These are phyloP conservation scores for Lerista edwardsae DNA, from an alignment of 2,797 vertebrate species.

Conservation along the genomic window DNA sequence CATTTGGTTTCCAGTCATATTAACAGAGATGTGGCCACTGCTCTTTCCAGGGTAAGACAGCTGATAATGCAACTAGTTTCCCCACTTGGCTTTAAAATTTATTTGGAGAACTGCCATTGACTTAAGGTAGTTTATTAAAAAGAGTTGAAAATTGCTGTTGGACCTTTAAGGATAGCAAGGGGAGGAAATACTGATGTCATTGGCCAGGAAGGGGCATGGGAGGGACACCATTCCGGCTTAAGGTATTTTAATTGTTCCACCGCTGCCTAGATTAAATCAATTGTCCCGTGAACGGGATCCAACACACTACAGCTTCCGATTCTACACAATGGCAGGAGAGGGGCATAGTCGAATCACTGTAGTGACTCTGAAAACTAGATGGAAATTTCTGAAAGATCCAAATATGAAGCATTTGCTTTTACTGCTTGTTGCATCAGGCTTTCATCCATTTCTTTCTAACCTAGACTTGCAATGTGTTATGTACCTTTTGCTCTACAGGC, in stretches of 20 bases:
- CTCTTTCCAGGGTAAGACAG: not conserved
- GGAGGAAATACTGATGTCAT: constrained; percentile 33
- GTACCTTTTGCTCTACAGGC: not conserved
- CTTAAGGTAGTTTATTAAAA: not conserved
- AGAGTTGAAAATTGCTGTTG: not conserved
- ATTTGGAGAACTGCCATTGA: not conserved
- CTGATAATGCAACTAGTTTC: not conserved
- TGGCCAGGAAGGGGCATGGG: constrained; percentile 37
- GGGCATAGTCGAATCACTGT: not conserved
- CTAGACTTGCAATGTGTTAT: not conserved
- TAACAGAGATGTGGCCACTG: not conserved
- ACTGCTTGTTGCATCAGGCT: not conserved
- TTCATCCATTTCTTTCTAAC: not conserved
- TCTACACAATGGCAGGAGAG: constrained; percentile 20
- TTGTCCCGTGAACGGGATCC: constrained; percentile 1
- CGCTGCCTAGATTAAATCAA: not conserved
- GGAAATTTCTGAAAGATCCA: not conserved
- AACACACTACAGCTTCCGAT: constrained; percentile 7
- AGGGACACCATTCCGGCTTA: constrained; percentile 9
- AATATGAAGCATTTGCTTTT: not conserved
- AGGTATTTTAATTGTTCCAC: constrained; percentile 26
- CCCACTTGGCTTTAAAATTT: not conserved
- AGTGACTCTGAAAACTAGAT: not conserved
- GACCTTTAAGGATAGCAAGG: not conserved
- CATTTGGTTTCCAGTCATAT: not conserved